phyloP scores from a whole-genome alignment of 1,140 invertebrate species.

The Portunus trituberculatus region DNA sequence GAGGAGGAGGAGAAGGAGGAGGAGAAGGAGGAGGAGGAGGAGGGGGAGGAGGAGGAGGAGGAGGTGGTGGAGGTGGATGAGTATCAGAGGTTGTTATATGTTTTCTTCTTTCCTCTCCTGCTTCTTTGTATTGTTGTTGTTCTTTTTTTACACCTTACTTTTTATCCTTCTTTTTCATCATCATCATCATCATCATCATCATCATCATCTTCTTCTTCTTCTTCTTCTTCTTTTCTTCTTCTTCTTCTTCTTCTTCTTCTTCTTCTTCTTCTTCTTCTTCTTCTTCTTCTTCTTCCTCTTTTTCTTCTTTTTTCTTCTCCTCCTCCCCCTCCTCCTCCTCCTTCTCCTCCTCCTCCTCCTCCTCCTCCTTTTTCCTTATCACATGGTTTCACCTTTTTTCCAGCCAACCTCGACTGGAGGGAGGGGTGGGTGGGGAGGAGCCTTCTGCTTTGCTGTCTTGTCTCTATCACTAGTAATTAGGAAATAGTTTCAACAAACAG shows the following conservation, averaged over 20 bases:
- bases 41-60: too few relatives aligned
- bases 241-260: neutral
- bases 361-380: neutral
- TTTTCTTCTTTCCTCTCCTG: neutral
- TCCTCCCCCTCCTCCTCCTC: neutral
- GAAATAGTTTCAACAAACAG: too few relatives aligned
- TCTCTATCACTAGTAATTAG: too few relatives aligned
- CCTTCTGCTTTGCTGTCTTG: too few relatives aligned
- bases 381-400: neutral
- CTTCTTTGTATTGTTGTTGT: neutral
- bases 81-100: neutral
- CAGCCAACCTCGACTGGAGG: too few relatives aligned
- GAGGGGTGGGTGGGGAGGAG: too few relatives aligned
- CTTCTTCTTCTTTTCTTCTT: neutral
- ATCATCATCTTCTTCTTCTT: neutral
- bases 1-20: too few relatives aligned
- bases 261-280: neutral
- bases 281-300: neutral
- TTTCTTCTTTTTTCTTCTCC: neutral
- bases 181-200: neutral
- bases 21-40: neutral
- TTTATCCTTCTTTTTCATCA: too few relatives aligned
- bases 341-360: neutral
- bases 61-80: neutral
- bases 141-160: too few relatives aligned